Evolutionary conservation across 2,888 invertebrate species (phyloP), one percentile per base, ranked within the genome.

Genomic region (Agriopis marginaria): DNA sequence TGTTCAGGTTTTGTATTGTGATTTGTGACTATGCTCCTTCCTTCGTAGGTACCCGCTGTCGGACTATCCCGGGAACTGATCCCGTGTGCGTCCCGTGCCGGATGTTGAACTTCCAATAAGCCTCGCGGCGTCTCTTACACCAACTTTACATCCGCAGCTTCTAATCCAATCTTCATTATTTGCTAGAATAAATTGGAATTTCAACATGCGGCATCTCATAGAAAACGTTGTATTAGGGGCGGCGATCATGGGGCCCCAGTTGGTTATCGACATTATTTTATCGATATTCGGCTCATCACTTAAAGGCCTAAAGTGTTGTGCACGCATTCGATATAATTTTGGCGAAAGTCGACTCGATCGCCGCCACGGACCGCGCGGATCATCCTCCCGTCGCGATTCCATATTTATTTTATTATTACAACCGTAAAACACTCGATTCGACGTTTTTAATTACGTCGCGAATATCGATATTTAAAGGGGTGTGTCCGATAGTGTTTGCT

Each of bases 301-400:
- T 92, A 91, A 92, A 92, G 94, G 94, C 94, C 94, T 93, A 90
- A 92, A 92, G 91, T 83, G 85, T 86, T 92, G 90, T 88, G 89
- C 78, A 82, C 83, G 89, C 83, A 89, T 91, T 86, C 89, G 86
- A 78, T 86, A 78, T 86, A 87, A 91, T 89, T 88, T 84, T 89
- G 87, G 79, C 77, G 86, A 83, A 83, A 82, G 84, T 88, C 87
- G 86, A 89, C 84, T 86, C 83, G 89, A 87, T 82, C 88, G 88
- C 87, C 87, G 88, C 89, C 91, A 82, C 73, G 89, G 93, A 89
- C 87, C 87, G 79, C 83, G 82, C 86, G 83, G 90, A 86, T 82
- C 88, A 86, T 85, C 85, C 88, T 91, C 89, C 89, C 86, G 76
- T 71, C 80, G 80, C 76, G 79, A 56, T 76, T 67, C 68, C 71